Evolutionary conservation across 1,140 invertebrate species (phyloP), one percentile per base, ranked within the genome.

Genomic region (Elymnias hypermnestra): DNA sequence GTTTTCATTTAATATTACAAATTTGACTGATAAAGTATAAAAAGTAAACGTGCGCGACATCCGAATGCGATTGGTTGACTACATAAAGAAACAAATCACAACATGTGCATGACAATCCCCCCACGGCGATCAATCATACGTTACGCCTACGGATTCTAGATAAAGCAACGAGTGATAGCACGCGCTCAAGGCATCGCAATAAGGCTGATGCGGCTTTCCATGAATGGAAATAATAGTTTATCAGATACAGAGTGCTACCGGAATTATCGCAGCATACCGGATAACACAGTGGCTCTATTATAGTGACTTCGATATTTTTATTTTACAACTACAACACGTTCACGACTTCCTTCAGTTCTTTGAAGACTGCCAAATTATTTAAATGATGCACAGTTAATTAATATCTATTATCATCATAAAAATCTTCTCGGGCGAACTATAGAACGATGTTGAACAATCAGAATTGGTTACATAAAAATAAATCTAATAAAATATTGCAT

Each of bases 51-150:
- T 61, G 56, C 53, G 53, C 41, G 21, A 59, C 53, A 63, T 70
- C 55, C 58, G 60, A 63, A 44, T 53, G 60, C 50, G 41, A 66
- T 74, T 63, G 55, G 54, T 59, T 59, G 41, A 74, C 65, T 66
- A 57, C 53, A 64, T 55, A 62, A 54, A 53, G 49, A 47, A 42
- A 19, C 26, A 29, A 31, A 47, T 46, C 63, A 63, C 58, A 46
- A 59, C 62, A 62, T 58, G 48, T 63, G 65, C 57, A 66, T 70
- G 63, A 54, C 54, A 56, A 49, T 56, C 37, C 36, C 63, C 46
- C 58, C 43, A n/a, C 15, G 21, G 45, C 23, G 53, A 65, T 55
- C 59, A 57, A 66, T 63, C 54, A 57, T 63, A 51, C 47, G 57
- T 54, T 65, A 52, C 57, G 45, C 54, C 60, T 54, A 56, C 53